Evolutionary conservation across 2,113 vertebrate species (phyloP), one percentile per base, ranked within the genome.

Genomic region (Lepus timidus): DNA sequence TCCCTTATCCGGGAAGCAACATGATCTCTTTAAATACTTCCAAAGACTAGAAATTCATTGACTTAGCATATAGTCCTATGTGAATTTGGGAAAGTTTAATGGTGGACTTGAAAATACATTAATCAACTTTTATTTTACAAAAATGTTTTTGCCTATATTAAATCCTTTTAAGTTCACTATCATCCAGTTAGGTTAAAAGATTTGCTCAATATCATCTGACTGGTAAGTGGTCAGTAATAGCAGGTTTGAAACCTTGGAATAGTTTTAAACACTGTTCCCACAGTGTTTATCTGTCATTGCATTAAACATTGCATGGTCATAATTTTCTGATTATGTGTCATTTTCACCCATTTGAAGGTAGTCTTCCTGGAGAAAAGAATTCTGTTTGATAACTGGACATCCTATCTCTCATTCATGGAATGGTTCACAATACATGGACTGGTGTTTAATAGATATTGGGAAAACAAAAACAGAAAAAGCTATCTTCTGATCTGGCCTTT

Each of bases 11-110:
- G 85, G 51, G 61, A 91, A 84, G 58, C 4, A 13, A 88, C n/a
- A 20, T 93, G 44, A 13, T 68, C 33, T 92, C 67, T 83, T 93
- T 74, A 80, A 81, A 79, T 93, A 79, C n/a, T 89, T 91, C 49
- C 51, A 61, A 29, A 58, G 64, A 14, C 52, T 14, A 67, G 61
- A 80, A 91, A 44, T 25, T 93, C 36, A 79, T 11, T 62, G 75
- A 86, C 12, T 61, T 64, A 78, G 1, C 33, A 79, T 39, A 64
- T 3, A n/a, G 19, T 52, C 9, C n/a, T 31, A 2, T 58, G 39
- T 44, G 7, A 76, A 93, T 80, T n/a, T 88, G 51, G 58, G 36
- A 9, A 79, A 13, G 6, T 29, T 75, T 64, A 55, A 67, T n/a
- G 36, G 11, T 20, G 33, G 70, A 52, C 17, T 22, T 29, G 52